Base-by-base conservation (phyloP, 2,888 invertebrate species). In the Ferrisia virgata region DNA sequence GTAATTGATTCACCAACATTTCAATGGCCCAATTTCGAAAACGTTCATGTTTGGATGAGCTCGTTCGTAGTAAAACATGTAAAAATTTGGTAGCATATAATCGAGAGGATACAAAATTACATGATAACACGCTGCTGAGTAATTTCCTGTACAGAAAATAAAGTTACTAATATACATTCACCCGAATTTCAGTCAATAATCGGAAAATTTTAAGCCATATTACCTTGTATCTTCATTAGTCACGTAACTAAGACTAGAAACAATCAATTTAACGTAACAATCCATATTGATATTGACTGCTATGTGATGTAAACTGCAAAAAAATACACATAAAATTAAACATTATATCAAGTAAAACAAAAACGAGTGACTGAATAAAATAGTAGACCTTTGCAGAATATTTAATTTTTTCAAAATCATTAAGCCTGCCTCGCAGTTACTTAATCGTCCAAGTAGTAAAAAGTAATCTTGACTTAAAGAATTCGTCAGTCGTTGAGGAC, bases 391-490 rank as follows among this genome's bases (percentile, higher is more conserved):
- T 25, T 84, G 84, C 22, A 86, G 84, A 78, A 86, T 84, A 82
- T 82, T 85, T 9, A 84, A 79, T 84, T 85, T 86, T 33, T 86
- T 84, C 79, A 98, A 91, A 82, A 94, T 91, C 86, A 90, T 91
- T 64, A 93, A 89, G 1, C 95, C 95, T 76, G 91, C 90, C 82
- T 91, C 91, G 8, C 92, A 91, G 86, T 94, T 93, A 86, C 94
- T 94, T 87, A 98, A 91, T 86, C 96, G 93, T 0, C 98, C 98
- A 86, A 98, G 92, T 88, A 97, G 95, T 72, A 98, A 91, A 89
- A 98, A 98, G 90, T 98, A 98, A 90, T 95, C 94, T 89, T 97
- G 97, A 88, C 96, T 95, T 90, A 96, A 94, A 0, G 97, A 96
- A 87, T 93, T 95, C 87, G 93, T 92, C 92, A 96, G 93, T 88